phyloP scores from a whole-genome alignment of 2,113 vertebrate genomes.

The Hystrix brachyura region DNA sequence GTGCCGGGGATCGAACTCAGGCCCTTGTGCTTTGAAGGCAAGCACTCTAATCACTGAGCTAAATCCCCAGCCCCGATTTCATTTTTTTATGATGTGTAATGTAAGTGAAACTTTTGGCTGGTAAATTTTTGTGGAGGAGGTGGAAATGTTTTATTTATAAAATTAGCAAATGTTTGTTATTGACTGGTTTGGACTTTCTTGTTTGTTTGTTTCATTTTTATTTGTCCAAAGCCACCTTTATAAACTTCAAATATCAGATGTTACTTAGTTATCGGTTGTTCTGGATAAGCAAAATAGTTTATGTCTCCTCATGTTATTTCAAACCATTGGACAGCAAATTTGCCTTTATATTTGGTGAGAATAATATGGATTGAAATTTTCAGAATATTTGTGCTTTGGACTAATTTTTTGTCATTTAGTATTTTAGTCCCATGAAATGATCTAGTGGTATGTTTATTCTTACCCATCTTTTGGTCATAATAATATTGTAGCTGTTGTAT shows the following conservation, averaged over 20 bases:
- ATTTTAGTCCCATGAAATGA: slow-evolving; percentile 18
- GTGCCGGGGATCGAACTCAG: too few relatives aligned
- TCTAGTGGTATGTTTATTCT: neutral
- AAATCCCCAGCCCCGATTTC: too few relatives aligned
- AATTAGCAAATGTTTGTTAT: neutral
- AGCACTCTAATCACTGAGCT: too few relatives aligned
- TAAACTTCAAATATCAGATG: neutral
- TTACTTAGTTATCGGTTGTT: neutral
- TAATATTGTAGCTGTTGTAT: neutral
- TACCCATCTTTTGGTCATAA: neutral
- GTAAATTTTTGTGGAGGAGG: neutral
- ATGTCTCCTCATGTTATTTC: neutral
- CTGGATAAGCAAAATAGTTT: neutral
- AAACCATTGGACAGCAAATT: neutral
- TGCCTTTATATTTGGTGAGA: neutral
- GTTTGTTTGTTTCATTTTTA: neutral
- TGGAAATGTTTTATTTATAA: neutral
- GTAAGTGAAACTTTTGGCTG: neutral
- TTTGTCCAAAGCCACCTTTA: neutral
- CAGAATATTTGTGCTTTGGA: neutral
- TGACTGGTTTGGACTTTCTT: neutral
- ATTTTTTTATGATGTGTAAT: neutral
- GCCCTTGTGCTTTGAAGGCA: too few relatives aligned
- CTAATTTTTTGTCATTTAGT: slow-evolving; percentile 26
- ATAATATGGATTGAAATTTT: neutral